Evolutionary conservation across 2,113 vertebrate species (phyloP), one percentile per base, ranked within the genome.

Genomic region (Microtus richardsoni): DNA sequence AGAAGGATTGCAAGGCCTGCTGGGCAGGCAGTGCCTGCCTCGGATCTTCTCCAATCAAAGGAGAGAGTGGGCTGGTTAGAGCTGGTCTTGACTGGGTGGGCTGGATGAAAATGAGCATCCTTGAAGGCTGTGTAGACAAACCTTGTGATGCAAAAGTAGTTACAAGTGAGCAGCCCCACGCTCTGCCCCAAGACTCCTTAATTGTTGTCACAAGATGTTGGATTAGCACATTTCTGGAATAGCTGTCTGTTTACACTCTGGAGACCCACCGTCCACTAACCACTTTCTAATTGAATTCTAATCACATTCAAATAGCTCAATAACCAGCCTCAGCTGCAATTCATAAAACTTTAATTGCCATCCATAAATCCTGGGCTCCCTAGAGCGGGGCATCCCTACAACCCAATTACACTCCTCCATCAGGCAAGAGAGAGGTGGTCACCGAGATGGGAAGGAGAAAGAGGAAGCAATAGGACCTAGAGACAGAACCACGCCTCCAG

Each of bases 221-320:
- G 99, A 99, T 99, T 99, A 99, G 96, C 98, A 99, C 99, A 99
- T 99, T 99, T 99, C 99, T 99, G 99, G 98, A 99, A 99, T 99
- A 99, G 99, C 99, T 99, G 99, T 98, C 99, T 99, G 99, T 99
- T 99, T 99, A 99, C 99, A 98, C 98, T 98, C 97, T 97, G 97
- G 98, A 99, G 99, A 98, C 98, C 98, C 96, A 93, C 99, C 97
- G 97, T 98, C 98, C 98, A 99, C 99, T 99, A 99, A 99, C 99
- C 99, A 98, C 99, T 99, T 99, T 99, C 99, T 99, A 99, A 99
- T 99, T 99, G 99, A 99, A 99, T 99, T 99, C 99, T 99, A 99
- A 99, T 99, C 99, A 98, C 99, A 98, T 99, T 99, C 99, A 98
- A 99, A 99, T 99, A 99, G 99, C 99, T 98, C 98, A 98, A 98